Conservation (phyloP, 2,113 vertebrate genomes). For the Paraplagusia blochii region DNA sequence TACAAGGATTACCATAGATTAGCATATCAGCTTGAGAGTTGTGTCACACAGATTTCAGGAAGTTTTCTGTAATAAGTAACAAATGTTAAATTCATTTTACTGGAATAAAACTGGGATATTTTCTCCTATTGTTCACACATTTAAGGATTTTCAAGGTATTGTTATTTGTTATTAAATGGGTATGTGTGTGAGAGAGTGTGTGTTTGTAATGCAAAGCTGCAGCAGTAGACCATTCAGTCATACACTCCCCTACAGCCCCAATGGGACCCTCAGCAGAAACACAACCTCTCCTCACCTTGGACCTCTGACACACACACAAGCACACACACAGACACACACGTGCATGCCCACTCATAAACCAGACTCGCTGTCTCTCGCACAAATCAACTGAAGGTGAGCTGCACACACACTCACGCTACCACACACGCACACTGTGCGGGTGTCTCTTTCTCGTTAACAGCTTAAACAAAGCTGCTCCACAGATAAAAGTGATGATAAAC, state of each 20-base stretch:
- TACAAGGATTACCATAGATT: no score
- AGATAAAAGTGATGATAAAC: constrained; percentile 60
- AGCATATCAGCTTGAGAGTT: no score
- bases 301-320: constrained; percentile 55
- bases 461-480: constrained; percentile 64
- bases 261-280: constrained; percentile 62
- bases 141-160: no score
- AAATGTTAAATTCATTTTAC: no score
- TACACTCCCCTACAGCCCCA: constrained; percentile 55
- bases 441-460: constrained; percentile 66
- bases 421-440: constrained; percentile 17
- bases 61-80: no score
- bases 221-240: constrained; percentile 56
- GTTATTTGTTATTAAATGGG: not conserved
- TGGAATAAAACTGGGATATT: no score
- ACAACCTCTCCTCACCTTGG: constrained; percentile 72
- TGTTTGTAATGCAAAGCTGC: constrained; percentile 23
- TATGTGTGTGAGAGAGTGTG: constrained; percentile 1
- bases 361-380: constrained; percentile 63
- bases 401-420: constrained; percentile 24
- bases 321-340: constrained; percentile 43
- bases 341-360: constrained; percentile 46
- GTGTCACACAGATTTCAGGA: no score
- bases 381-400: constrained; percentile 54
- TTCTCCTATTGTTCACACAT: no score